Evolutionary conservation across 2,113 vertebrate species (phyloP).

Genomic region (Actenoides hombroni): DNA sequence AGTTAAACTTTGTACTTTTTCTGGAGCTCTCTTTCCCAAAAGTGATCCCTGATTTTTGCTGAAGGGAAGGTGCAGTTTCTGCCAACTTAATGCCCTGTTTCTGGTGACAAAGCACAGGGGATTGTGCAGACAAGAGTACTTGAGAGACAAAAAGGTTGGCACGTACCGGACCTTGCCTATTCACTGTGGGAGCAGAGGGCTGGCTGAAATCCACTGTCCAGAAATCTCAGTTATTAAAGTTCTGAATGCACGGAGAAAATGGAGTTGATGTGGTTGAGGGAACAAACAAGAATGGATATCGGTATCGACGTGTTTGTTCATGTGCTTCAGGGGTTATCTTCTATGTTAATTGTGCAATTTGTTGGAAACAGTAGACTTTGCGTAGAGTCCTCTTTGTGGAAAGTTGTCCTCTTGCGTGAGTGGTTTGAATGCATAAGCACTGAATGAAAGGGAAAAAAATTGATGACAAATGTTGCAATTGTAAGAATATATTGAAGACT

Average conservation of each 20-base stretch:
- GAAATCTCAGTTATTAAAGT: background rate
- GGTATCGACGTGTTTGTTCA: rapidly evolving
- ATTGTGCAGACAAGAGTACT: background rate
- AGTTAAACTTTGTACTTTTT: background rate
- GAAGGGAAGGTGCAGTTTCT: background rate
- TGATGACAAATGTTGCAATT: background rate
- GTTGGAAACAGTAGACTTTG: background rate
- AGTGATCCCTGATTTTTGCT: background rate
- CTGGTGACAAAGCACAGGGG: background rate
- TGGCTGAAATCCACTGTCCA: background rate
- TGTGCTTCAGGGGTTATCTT: background rate
- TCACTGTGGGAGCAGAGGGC: background rate
- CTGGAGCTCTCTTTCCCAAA: background rate
- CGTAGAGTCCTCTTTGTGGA: background rate
- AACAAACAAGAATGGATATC: background rate
- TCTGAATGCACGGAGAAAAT: background rate
- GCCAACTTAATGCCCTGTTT: background rate
- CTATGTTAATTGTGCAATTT: background rate
- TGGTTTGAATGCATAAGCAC: background rate
- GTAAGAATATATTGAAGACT: background rate
- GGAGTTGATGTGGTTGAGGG: background rate
- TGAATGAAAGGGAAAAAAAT: background rate
- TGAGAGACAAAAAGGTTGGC: background rate
- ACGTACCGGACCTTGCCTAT: background rate
- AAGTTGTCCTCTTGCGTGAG: background rate